Evolutionary conservation across 2,888 invertebrate species (phyloP).

Genomic region (Parnassius mnemosyne): DNA sequence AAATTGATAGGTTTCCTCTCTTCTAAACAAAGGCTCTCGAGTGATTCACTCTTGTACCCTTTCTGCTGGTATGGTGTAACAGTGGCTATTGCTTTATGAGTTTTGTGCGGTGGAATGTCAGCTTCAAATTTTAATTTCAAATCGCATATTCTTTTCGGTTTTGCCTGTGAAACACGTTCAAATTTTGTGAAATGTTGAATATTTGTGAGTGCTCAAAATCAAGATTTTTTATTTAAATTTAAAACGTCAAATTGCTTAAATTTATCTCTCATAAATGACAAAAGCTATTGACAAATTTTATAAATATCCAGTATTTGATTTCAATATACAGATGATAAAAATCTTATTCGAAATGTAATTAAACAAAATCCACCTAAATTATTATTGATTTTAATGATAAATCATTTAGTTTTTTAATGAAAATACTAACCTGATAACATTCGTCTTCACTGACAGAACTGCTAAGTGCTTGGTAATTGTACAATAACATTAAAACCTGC

Average conservation of each 20-base stretch:
- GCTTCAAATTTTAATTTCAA: conserved; percentile 62
- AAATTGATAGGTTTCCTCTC: conserved; percentile 78
- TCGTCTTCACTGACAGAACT: conserved; percentile 80
- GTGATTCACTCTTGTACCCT: conserved; percentile 71
- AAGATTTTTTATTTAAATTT: no score
- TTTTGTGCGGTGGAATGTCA: conserved; percentile 66
- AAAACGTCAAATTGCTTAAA: no score
- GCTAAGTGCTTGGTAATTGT: conserved; percentile 81
- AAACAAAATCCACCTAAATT: no score
- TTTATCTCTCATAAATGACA: no score
- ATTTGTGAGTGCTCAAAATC: no score
- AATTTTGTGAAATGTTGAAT: no score
- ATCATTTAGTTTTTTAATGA: no score
- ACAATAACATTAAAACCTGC: conserved; percentile 81
- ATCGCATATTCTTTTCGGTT: conserved; percentile 70
- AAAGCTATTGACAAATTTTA: no score
- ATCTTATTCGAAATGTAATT: no score
- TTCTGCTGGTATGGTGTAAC: conserved; percentile 82
- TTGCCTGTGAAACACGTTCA: conserved; percentile 51
- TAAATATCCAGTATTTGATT: no score
- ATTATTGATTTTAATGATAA: no score
- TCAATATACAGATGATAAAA: no score
- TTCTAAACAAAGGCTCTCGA: conserved; percentile 69
- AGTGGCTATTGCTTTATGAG: conserved; percentile 82
- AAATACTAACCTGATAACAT: conserved; percentile 71